Evolutionary conservation across 2,113 vertebrate genomes (phyloP).

Genomic region (Chloroceryle aenea): DNA sequence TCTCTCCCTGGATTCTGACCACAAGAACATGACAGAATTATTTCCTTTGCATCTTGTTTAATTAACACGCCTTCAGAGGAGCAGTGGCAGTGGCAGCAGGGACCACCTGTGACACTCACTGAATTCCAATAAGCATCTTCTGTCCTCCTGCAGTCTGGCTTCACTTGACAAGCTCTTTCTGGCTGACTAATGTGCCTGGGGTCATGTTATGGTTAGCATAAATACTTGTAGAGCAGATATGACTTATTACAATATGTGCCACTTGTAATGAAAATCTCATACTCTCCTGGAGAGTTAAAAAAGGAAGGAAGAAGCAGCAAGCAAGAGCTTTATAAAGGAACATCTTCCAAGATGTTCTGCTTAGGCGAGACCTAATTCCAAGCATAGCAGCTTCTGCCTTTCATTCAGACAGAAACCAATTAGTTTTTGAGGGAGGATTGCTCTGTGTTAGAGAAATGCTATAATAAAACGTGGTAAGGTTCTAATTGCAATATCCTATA

Average conservation of each 20-base stretch:
- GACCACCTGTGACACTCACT: neutral
- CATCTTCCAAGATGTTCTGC: neutral
- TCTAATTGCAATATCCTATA: neutral
- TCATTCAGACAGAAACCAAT: neutral
- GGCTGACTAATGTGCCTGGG: slow-evolving; percentile 16
- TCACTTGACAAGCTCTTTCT: slow-evolving; percentile 17
- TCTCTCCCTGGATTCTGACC: neutral
- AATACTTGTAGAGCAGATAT: slow-evolving; percentile 24
- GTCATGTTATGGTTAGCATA: slow-evolving; percentile 14
- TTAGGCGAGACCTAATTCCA: neutral
- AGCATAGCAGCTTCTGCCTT: neutral
- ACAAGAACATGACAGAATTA: neutral
- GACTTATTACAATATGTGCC: slow-evolving; percentile 49
- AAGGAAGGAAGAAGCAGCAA: neutral
- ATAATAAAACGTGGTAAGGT: neutral
- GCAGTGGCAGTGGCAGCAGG: neutral
- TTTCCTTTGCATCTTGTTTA: slow-evolving; percentile 12
- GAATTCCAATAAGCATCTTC: neutral
- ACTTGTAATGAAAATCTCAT: slow-evolving; percentile 52
- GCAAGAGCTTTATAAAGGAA: neutral
- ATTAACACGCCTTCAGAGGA: neutral
- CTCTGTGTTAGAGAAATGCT: neutral
- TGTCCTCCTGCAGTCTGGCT: neutral
- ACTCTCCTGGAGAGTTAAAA: neutral
- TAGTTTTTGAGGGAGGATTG: neutral